A percentile compares a stretch with the other conserved stretches of the same genome.
Evolutionary conservation across 2,797 vertebrate species (phyloP).

Genomic region (Schizopygopsis pylzovi): DNA sequence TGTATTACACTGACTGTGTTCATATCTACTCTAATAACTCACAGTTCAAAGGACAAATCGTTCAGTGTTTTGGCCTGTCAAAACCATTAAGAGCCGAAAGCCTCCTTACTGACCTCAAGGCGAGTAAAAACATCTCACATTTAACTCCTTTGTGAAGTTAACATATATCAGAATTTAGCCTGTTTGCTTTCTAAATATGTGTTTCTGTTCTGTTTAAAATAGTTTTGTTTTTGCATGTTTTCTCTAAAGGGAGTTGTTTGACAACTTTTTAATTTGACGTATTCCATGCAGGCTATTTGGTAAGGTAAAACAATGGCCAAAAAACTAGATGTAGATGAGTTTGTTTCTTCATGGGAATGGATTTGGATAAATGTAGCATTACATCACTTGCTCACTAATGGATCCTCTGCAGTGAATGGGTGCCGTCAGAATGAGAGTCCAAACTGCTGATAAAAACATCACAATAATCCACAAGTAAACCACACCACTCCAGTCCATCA

Average conservation of each 20-base stretch:
- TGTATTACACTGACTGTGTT: constrained; percentile 20
- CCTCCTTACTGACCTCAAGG: neutral
- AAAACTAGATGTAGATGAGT: too few relatives aligned
- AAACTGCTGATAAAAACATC: too few relatives aligned
- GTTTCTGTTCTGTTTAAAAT: neutral
- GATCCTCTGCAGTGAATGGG: too few relatives aligned
- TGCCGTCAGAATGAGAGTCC: too few relatives aligned
- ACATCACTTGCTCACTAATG: too few relatives aligned
- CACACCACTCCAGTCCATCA: too few relatives aligned
- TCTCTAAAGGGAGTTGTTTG: neutral
- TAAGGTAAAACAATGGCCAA: too few relatives aligned
- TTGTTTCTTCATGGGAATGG: too few relatives aligned
- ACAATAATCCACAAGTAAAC: too few relatives aligned
- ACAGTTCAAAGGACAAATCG: constrained; percentile 31
- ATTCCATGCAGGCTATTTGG: too few relatives aligned
- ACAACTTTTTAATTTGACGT: neutral
- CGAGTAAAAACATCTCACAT: neutral
- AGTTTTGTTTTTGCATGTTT: neutral
- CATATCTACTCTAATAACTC: constrained; percentile 23
- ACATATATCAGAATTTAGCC: neutral
- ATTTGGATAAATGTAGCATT: too few relatives aligned
- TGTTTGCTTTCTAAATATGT: neutral
- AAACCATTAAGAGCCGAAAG: neutral
- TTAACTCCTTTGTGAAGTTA: constrained; percentile 11
- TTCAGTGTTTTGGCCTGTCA: constrained; percentile 6